These are phyloP conservation scores for Bovichtus variegatus DNA, from an alignment of 2,797 vertebrate species.

Conservation along the genomic window DNA sequence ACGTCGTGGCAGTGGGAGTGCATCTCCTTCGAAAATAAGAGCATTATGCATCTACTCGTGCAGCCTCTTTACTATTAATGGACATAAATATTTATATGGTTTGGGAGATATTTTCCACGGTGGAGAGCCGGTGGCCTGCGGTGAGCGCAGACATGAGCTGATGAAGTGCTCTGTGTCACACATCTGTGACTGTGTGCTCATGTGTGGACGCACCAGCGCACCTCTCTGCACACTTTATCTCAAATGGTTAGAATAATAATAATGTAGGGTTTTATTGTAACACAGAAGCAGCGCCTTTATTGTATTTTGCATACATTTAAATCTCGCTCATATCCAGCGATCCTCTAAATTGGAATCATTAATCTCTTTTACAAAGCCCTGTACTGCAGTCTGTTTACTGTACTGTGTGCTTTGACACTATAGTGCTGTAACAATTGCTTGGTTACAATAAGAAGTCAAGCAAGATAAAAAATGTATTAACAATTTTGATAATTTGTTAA, in stretches of 20 bases:
- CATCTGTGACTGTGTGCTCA: slow-evolving; percentile 47
- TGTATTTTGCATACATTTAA: slow-evolving; percentile 40
- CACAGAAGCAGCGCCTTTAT: slow-evolving; percentile 25
- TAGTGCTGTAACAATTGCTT: neutral
- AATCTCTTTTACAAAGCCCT: slow-evolving; percentile 25
- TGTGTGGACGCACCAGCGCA: slow-evolving; percentile 40
- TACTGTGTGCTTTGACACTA: neutral
- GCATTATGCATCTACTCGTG: slow-evolving; percentile 72
- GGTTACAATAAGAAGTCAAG: neutral
- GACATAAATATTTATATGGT: slow-evolving; percentile 84
- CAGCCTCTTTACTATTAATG: slow-evolving; percentile 84
- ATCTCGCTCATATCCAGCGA: slow-evolving; percentile 32
- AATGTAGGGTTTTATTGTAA: slow-evolving; percentile 35
- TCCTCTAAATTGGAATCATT: slow-evolving; percentile 34
- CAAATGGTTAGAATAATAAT: slow-evolving; percentile 35
- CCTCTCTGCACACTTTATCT: slow-evolving; percentile 37
- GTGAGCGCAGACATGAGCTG: slow-evolving; percentile 68
- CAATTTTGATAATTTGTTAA: neutral
- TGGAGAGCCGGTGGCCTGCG: slow-evolving; percentile 62
- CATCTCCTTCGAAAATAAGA: slow-evolving; percentile 69
- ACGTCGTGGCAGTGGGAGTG: slow-evolving; percentile 73
- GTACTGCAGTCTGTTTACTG: neutral
- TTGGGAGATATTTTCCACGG: slow-evolving; percentile 66
- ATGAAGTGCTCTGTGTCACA: slow-evolving; percentile 74
- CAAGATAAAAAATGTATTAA: neutral